Evolutionary conservation across 1,140 invertebrate genomes (phyloP).

Genomic region (Lepidurus arcticus): DNA sequence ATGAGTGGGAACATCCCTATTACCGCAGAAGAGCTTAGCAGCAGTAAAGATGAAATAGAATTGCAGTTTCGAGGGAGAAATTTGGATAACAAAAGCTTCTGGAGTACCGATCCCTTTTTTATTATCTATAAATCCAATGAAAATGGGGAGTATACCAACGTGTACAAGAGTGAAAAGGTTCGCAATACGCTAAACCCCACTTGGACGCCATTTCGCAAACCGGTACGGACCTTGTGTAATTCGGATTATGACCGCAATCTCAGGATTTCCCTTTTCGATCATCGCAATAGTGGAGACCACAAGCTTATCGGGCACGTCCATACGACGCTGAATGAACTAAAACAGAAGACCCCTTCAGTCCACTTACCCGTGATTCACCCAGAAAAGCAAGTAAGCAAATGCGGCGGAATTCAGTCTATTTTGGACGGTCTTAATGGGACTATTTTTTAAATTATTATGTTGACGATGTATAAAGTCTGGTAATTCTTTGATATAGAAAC

Average conservation of each 20-base stretch:
- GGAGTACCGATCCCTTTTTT: conserved; percentile 29
- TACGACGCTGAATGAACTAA: conserved; percentile 34
- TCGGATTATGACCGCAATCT: conserved; percentile 24
- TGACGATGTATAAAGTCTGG: not conserved
- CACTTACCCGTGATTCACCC: conserved; percentile 37
- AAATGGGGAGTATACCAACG: conserved; percentile 25
- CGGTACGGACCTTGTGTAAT: conserved; percentile 19
- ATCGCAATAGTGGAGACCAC: conserved; percentile 25
- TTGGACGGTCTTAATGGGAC: not conserved
- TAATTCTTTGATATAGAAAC: conserved; percentile 39
- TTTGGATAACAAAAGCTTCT: conserved; percentile 28
- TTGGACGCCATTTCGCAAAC: conserved; percentile 23
- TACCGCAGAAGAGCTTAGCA: conserved; percentile 26
- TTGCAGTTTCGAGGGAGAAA: conserved; percentile 23
- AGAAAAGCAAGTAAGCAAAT: conserved; percentile 38
- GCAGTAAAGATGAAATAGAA: conserved; percentile 31
- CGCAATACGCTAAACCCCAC: conserved; percentile 22
- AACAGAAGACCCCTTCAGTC: conserved; percentile 38
- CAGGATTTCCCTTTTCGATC: conserved; percentile 12
- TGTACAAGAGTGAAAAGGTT: conserved; percentile 11
- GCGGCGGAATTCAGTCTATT: not conserved
- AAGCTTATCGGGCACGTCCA: conserved; percentile 27
- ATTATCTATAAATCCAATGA: conserved; percentile 37
- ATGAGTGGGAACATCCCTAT: conserved; percentile 26
- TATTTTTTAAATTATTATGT: not conserved